Evolutionary conservation across 2,888 invertebrate genomes (phyloP).

Genomic region (Ichneumoninae sp.): DNA sequence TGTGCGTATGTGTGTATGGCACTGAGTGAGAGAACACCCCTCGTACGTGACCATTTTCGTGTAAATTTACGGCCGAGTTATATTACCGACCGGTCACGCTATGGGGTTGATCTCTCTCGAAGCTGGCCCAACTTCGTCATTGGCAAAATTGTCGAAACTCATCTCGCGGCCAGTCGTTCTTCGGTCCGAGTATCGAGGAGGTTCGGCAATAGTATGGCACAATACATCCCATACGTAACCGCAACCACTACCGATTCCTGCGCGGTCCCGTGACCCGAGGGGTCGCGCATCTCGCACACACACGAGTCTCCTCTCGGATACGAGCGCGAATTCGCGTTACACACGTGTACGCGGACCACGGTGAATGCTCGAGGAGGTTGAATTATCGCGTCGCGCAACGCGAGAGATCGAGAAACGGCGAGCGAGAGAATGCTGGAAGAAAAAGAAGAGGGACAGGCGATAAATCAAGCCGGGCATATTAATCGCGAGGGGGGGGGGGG

Average conservation of each 20-base stretch:
- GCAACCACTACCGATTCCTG: slow-evolving; percentile 41
- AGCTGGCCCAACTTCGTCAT: slow-evolving; percentile 58
- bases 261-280: slow-evolving; percentile 62
- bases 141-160: slow-evolving; percentile 57
- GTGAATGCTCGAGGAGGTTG: slow-evolving; percentile 63
- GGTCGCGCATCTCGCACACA: slow-evolving; percentile 39
- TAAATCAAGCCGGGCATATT: slow-evolving; percentile 66
- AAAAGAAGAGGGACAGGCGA: slow-evolving; percentile 63
- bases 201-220: slow-evolving; percentile 25
- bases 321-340: neutral
- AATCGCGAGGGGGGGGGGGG: slow-evolving; percentile 47
- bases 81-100: slow-evolving; percentile 34
- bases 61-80: slow-evolving; percentile 63
- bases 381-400: slow-evolving; percentile 70
- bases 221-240: slow-evolving; percentile 7
- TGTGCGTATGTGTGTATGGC: neutral
- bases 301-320: slow-evolving; percentile 41
- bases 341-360: slow-evolving; percentile 4
- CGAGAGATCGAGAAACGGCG: slow-evolving; percentile 59
- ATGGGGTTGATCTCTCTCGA: slow-evolving; percentile 7
- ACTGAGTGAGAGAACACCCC: slow-evolving; percentile 20
- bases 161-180: slow-evolving; percentile 31
- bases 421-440: slow-evolving; percentile 53
- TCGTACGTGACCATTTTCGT: slow-evolving; percentile 67
- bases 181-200: slow-evolving; percentile 49